These are phyloP conservation scores for Rhabdomys dilectus DNA, from an alignment of 2,113 vertebrate species.

Conservation along the genomic window DNA sequence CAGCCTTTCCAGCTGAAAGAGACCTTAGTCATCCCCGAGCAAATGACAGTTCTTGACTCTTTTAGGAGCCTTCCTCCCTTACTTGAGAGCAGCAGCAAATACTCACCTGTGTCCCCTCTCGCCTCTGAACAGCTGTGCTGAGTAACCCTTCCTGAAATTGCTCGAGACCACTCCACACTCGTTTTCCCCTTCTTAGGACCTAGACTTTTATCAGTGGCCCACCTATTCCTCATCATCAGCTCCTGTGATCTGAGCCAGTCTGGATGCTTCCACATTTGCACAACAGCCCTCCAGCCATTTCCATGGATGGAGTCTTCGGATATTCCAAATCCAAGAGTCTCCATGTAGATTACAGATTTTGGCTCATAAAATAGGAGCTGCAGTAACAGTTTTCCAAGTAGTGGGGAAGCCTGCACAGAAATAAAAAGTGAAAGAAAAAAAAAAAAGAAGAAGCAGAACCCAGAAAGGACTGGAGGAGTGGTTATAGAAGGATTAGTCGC, in stretches of 20 bases:
- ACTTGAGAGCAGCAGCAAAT: not conserved
- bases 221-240: not conserved
- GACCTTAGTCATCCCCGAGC: constrained; percentile 37
- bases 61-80: not conserved
- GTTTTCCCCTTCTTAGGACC: not conserved
- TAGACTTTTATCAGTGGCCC: not conserved
- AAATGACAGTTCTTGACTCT: constrained; percentile 33
- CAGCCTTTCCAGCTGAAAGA: constrained; percentile 23
- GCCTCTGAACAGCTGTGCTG: not conserved
- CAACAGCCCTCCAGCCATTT: not conserved
- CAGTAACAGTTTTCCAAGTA: not conserved
- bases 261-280: not conserved
- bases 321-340: not conserved
- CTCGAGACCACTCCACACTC: not conserved
- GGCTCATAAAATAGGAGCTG: not conserved
- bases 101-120: not conserved
- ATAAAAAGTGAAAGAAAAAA: not conserved
- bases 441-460: not conserved
- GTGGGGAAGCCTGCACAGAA: not conserved
- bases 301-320: not conserved
- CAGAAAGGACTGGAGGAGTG: not conserved
- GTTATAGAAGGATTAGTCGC: not conserved
- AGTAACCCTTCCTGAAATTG: not conserved
- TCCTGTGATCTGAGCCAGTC: not conserved
- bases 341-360: not conserved